These are phyloP conservation scores for Zaprionus bogoriensis DNA, from an alignment of 2,888 invertebrate genomes.

Conservation along the genomic window DNA sequence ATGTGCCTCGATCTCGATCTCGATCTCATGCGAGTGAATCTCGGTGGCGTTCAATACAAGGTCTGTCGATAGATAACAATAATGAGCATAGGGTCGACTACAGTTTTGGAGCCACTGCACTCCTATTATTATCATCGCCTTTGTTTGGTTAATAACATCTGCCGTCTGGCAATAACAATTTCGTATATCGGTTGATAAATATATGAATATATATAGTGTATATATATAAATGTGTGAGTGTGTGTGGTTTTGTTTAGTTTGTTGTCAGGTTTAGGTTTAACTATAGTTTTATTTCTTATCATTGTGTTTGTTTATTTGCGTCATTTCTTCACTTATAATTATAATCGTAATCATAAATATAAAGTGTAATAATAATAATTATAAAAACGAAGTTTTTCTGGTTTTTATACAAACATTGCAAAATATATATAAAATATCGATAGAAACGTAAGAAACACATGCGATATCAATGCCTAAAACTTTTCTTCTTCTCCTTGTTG, in stretches of 20 bases:
- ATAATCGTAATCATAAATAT: constrained; percentile 71
- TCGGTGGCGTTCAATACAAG: constrained; percentile 16
- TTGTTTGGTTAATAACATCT: constrained; percentile 24
- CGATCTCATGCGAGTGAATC: constrained; percentile 7
- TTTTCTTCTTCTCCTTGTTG: constrained; percentile 27
- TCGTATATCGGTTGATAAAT: constrained; percentile 3
- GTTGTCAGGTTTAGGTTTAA: constrained; percentile 8
- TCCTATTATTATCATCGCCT: constrained; percentile 11
- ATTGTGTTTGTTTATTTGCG: constrained; percentile 72
- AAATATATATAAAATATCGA: constrained; percentile 45
- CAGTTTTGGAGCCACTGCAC: constrained; percentile 29
- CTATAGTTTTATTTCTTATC: constrained; percentile 10
- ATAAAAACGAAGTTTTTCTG: constrained; percentile 53
- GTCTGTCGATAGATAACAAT: constrained; percentile 22
- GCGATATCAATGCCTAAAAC: constrained; percentile 50
- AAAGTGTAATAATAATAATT: constrained; percentile 68
- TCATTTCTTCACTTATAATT: constrained; percentile 69
- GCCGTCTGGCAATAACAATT: constrained; percentile 50
- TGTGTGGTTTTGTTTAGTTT: constrained; percentile 19
- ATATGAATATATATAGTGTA: constrained; percentile 38
- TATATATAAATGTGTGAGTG: constrained; percentile 16
- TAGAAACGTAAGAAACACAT: constrained; percentile 52
- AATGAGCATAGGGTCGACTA: constrained; percentile 18
- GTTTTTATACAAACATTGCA: constrained; percentile 65
- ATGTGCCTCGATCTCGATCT: constrained; percentile 5